Percentiles rank a stretch among this genome's conserved stretches.
These are phyloP conservation scores for Lasius fuliginosus DNA, from an alignment of 2,888 invertebrate species.

Conservation along the genomic window DNA sequence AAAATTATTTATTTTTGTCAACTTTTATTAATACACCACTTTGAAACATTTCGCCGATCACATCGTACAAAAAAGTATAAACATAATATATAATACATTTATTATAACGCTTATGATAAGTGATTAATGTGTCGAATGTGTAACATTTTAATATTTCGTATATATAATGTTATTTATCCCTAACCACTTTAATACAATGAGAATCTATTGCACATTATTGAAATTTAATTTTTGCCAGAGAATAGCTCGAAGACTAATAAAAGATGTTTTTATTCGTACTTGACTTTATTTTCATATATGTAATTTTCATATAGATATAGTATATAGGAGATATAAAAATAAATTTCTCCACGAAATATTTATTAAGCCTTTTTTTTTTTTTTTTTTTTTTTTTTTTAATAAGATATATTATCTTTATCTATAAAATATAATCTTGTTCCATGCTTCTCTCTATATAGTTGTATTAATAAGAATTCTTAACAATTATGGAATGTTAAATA, in stretches of 20 bases:
- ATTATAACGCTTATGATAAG: neutral
- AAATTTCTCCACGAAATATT: neutral
- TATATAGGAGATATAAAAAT: neutral
- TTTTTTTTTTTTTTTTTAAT: too few relatives aligned
- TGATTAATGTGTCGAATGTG: neutral
- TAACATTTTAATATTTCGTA: slow-evolving; percentile 2
- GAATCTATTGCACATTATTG: slow-evolving; percentile 1
- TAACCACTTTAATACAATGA: neutral
- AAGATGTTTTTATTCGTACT: neutral
- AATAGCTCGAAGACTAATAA: neutral
- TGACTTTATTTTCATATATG: neutral
- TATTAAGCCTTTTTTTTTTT: neutral
- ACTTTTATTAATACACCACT: slow-evolving; percentile 43
- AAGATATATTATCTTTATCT: slow-evolving; percentile 5
- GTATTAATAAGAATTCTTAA: neutral
- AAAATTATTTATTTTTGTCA: slow-evolving; percentile 17
- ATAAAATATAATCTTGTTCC: slow-evolving; percentile 3
- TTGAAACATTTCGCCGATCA: slow-evolving; percentile 20
- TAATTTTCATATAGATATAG: neutral
- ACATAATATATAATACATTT: slow-evolving; percentile 15
- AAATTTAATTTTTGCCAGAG: neutral
- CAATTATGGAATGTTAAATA: slow-evolving; percentile 10
- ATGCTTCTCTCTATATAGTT: neutral
- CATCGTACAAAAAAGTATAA: slow-evolving; percentile 30
- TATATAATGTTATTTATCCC: neutral